phyloP scores from a whole-genome alignment of 1,140 invertebrate species.

The Melitaea cinxia region DNA sequence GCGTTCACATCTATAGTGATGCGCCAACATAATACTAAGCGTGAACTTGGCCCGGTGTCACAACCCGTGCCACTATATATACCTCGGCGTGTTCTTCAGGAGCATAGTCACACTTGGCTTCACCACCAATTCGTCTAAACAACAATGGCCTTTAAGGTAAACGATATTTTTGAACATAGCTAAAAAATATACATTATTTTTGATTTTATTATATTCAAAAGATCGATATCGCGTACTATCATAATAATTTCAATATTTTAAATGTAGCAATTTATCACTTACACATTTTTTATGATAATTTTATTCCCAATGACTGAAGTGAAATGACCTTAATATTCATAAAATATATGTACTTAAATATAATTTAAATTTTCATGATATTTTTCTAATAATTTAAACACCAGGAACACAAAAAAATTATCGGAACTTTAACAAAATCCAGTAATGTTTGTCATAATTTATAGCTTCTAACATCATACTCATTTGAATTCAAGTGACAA shows the following conservation, averaged over 20 bases:
- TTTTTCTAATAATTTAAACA: not conserved
- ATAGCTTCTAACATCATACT: slow-evolving; percentile 22
- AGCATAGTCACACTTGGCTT: slow-evolving; percentile 66
- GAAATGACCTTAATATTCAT: no score
- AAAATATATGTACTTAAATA: no score
- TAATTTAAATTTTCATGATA: no score
- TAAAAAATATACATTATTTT: not conserved
- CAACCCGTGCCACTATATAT: slow-evolving; percentile 69
- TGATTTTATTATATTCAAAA: not conserved
- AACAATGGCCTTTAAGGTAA: slow-evolving; percentile 75
- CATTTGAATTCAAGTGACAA: slow-evolving; percentile 53
- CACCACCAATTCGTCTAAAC: slow-evolving; percentile 54
- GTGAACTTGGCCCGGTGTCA: slow-evolving; percentile 67
- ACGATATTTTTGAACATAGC: not conserved
- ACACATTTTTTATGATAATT: no score
- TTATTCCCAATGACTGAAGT: no score
- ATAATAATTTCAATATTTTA: no score
- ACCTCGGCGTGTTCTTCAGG: slow-evolving; percentile 50
- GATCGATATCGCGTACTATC: no score
- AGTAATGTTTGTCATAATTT: not conserved
- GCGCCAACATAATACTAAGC: slow-evolving; percentile 71
- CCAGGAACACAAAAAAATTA: not conserved
- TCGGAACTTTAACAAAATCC: not conserved
- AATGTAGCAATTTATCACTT: no score
- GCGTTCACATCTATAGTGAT: slow-evolving; percentile 69